Conservation (phyloP, 2,113 vertebrate genomes). For the Cacatua alba region DNA sequence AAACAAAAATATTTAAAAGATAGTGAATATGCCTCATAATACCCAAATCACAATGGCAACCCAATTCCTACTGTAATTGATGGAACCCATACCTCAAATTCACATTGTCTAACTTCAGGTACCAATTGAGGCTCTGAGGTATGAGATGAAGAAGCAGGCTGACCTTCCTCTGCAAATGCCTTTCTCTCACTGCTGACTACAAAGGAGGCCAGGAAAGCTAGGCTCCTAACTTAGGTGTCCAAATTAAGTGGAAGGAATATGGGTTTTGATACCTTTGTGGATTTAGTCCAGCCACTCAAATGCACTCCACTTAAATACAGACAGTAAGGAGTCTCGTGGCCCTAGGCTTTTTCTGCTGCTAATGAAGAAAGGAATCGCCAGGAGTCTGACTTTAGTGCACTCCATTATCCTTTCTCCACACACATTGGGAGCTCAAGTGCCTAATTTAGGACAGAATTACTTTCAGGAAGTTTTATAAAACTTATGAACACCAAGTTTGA, state of each 20-base stretch:
- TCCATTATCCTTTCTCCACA: not conserved
- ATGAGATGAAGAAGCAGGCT: not conserved
- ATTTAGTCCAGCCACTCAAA: not conserved
- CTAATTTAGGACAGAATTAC: not conserved
- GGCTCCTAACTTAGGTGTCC: not conserved
- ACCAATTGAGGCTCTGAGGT: not conserved
- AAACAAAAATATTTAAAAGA: not conserved
- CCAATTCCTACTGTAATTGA: accelerated
- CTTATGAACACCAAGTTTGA: not conserved
- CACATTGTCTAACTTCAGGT: not conserved
- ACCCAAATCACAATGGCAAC: not conserved
- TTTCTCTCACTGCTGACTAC: not conserved
- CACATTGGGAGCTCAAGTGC: not conserved
- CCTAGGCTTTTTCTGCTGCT: not conserved
- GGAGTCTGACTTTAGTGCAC: not conserved
- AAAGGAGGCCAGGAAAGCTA: not conserved
- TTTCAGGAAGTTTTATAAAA: not conserved
- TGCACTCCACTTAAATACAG: not conserved
- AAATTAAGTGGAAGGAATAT: not conserved
- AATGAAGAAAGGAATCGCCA: not conserved
- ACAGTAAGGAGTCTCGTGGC: not conserved
- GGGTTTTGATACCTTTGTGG: not conserved
- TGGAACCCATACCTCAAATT: not conserved
- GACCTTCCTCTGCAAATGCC: not conserved
- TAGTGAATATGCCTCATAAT: not conserved